These are phyloP conservation scores for Mythimna vitellina DNA, from an alignment of 2,888 invertebrate species.

Conservation along the genomic window DNA sequence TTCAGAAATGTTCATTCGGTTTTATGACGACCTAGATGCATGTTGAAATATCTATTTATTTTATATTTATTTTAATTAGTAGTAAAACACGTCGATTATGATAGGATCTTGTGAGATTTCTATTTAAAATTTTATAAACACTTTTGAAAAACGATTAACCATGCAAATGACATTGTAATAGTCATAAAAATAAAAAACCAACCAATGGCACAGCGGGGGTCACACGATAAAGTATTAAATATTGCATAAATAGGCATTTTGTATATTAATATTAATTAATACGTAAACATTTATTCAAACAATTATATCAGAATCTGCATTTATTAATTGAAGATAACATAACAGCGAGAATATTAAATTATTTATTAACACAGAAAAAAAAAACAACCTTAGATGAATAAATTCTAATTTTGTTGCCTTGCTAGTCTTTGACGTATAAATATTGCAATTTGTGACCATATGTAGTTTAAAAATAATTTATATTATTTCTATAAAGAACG, in stretches of 20 bases:
- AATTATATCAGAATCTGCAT: slow-evolving; percentile 55
- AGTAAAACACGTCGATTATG: slow-evolving; percentile 28
- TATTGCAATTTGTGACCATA: not conserved
- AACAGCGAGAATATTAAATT: slow-evolving; percentile 50
- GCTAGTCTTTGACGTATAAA: slow-evolving; percentile 3
- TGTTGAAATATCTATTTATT: slow-evolving; percentile 3
- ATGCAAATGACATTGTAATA: slow-evolving; percentile 51
- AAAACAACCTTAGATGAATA: slow-evolving; percentile 22
- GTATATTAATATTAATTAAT: slow-evolving; percentile 53
- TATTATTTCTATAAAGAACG: too few relatives aligned
- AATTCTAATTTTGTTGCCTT: slow-evolving; percentile 29
- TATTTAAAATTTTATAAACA: slow-evolving; percentile 8
- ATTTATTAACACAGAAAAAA: slow-evolving; percentile 40
- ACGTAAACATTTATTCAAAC: slow-evolving; percentile 59
- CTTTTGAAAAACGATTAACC: slow-evolving; percentile 20
- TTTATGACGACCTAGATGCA: slow-evolving; percentile 30
- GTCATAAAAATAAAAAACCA: slow-evolving; percentile 44
- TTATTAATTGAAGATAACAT: slow-evolving; percentile 55
- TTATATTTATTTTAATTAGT: slow-evolving; percentile 35
- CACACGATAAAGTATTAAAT: slow-evolving; percentile 24
- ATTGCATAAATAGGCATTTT: slow-evolving; percentile 44
- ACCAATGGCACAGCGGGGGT: slow-evolving; percentile 53
- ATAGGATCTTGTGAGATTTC: slow-evolving; percentile 23
- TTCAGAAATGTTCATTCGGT: slow-evolving; percentile 21
- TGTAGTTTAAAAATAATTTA: not conserved